phyloP scores from a whole-genome alignment of 2,113 vertebrate genomes.

The Strix aluco region DNA sequence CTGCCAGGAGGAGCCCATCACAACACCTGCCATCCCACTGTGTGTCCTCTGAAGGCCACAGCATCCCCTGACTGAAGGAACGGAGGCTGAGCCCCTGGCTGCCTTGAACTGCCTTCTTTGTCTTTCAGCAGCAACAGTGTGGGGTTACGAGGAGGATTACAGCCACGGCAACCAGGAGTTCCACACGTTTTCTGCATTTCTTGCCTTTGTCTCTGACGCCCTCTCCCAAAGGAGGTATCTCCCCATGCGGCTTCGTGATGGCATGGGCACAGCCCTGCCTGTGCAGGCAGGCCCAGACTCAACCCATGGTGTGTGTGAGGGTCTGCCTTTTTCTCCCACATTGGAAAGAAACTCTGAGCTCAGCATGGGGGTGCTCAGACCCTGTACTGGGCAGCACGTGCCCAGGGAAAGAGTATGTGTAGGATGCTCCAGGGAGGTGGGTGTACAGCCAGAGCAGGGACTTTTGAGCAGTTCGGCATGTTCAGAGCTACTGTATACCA shows the following conservation, averaged over 20 bases:
- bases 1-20: neutral
- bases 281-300: neutral
- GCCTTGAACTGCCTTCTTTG: neutral
- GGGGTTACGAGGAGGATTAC: neutral
- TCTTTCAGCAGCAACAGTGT: fast-evolving
- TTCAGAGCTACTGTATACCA: neutral
- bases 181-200: neutral
- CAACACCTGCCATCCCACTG: no score
- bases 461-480: neutral
- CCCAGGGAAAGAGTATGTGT: neutral
- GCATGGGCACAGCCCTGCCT: neutral
- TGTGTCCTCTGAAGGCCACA: neutral
- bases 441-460: neutral
- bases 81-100: neutral
- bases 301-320: fast-evolving
- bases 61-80: neutral
- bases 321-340: neutral
- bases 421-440: neutral
- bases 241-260: fast-evolving
- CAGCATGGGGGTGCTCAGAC: neutral
- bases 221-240: neutral
- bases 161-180: neutral
- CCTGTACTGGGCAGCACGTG: neutral
- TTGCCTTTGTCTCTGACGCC: neutral
- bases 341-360: neutral